Conservation (phyloP, 2,888 invertebrate genomes). For the Epinotia ramella region DNA sequence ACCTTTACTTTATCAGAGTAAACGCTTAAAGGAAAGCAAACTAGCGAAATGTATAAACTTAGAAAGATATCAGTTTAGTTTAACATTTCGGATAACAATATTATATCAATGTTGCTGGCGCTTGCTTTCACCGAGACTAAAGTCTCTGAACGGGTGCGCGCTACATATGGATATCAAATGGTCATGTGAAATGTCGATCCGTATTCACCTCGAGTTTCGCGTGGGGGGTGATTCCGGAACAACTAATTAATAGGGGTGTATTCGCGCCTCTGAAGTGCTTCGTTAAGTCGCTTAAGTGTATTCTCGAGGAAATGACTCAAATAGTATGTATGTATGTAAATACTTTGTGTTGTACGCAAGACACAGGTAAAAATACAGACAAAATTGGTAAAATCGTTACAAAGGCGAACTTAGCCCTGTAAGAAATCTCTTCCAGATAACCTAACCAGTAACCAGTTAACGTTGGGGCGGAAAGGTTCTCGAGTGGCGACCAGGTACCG, state of each 20-base stretch:
- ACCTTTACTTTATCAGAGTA: no score
- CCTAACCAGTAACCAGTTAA: no score
- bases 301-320: background rate
- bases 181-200: no score
- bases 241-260: slow-evolving; percentile 14
- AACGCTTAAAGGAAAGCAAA: background rate
- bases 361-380: no score
- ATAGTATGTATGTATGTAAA: background rate
- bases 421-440: no score
- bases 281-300: background rate
- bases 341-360: no score
- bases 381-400: no score
- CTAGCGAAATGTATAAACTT: slow-evolving; percentile 6
- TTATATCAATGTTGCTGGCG: background rate
- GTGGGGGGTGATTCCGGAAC: background rate
- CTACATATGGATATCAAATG: background rate
- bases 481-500: no score
- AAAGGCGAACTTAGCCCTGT: no score
- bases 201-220: background rate
- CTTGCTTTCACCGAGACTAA: background rate
- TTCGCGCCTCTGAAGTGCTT: background rate
- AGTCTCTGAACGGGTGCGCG: background rate
- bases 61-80: background rate
- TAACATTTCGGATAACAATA: background rate
- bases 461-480: no score